These are phyloP conservation scores for Rhorus exstirpatorius DNA, from an alignment of 2,888 invertebrate genomes.

Conservation along the genomic window DNA sequence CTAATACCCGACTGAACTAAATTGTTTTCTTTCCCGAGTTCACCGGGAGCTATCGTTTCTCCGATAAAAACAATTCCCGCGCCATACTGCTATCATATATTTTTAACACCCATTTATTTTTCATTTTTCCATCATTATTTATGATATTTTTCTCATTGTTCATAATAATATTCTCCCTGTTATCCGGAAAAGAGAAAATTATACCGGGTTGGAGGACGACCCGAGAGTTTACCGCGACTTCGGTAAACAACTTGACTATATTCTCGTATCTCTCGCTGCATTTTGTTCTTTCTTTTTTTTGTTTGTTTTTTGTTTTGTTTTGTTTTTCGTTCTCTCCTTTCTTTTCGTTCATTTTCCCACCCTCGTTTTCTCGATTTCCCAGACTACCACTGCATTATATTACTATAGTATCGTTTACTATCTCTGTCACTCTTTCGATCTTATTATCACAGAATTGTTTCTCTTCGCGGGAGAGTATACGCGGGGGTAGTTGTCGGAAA, in stretches of 20 bases:
- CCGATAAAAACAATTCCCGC: not conserved
- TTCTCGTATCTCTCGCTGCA: not conserved
- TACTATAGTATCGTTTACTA: slow-evolving; percentile 7
- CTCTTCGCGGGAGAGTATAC: slow-evolving; percentile 50
- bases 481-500: slow-evolving; percentile 46
- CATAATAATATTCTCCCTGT: not conserved
- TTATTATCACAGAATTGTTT: slow-evolving; percentile 80
- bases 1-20: too few species aligned
- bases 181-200: not conserved
- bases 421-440: slow-evolving; percentile 69
- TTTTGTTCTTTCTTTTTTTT: not conserved
- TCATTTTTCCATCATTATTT: not conserved
- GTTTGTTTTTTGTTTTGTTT: not conserved
- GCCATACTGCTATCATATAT: too few species aligned
- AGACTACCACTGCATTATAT: slow-evolving; percentile 16
- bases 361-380: slow-evolving; percentile 53
- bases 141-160: not conserved
- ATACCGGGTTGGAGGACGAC: not conserved
- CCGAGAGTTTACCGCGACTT: not conserved
- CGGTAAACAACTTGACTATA: not conserved
- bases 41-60: too few species aligned
- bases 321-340: not conserved
- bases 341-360: slow-evolving; percentile 23
- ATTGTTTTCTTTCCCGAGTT: too few species aligned
- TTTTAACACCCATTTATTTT: not conserved